A percentile compares a stretch with the other conserved stretches of the same genome.
Conservation (phyloP, 92 coral and sea anemone genomes). For the Palythoa grandis region DNA sequence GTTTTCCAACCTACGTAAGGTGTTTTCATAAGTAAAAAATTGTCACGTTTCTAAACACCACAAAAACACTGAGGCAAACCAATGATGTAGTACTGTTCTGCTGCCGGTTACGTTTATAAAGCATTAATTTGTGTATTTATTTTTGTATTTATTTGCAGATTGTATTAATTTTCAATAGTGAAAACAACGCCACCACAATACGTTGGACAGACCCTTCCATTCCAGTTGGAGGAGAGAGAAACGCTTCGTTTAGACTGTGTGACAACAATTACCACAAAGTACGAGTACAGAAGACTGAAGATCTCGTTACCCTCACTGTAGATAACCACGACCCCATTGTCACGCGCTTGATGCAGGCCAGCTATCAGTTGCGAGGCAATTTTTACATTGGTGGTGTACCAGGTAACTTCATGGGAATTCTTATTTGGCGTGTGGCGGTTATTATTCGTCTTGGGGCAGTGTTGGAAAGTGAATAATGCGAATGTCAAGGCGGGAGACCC, state of each 20-base stretch:
- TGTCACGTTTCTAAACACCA: not conserved
- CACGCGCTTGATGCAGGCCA: conserved; percentile 47
- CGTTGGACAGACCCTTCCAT: conserved; percentile 88
- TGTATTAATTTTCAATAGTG: conserved; percentile 62
- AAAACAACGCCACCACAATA: conserved; percentile 55
- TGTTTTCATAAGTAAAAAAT: not conserved
- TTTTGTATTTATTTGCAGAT: conserved; percentile 54
- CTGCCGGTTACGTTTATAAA: too few relatives aligned
- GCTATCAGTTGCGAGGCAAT: conserved; percentile 62
- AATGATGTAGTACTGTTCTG: too few relatives aligned
- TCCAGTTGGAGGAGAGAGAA: conserved; percentile 61
- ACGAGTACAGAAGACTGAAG: conserved; percentile 51
- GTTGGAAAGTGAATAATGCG: too few relatives aligned
- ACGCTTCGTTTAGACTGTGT: conserved; percentile 87
- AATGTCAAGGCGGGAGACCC: too few relatives aligned
- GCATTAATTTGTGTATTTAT: not conserved
- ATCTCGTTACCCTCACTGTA: conserved; percentile 61
- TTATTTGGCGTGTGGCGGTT: too few relatives aligned
- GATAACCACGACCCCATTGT: conserved; percentile 56
- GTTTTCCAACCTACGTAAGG: too few relatives aligned
- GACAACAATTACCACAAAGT: conserved; percentile 85
- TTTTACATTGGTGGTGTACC: conserved; percentile 96
- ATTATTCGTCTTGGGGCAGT: too few relatives aligned
- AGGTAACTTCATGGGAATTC: conserved; percentile 56
- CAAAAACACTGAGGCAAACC: not conserved